Conservation (phyloP, 1,140 invertebrate genomes). For the Leptoteleia sp. region DNA sequence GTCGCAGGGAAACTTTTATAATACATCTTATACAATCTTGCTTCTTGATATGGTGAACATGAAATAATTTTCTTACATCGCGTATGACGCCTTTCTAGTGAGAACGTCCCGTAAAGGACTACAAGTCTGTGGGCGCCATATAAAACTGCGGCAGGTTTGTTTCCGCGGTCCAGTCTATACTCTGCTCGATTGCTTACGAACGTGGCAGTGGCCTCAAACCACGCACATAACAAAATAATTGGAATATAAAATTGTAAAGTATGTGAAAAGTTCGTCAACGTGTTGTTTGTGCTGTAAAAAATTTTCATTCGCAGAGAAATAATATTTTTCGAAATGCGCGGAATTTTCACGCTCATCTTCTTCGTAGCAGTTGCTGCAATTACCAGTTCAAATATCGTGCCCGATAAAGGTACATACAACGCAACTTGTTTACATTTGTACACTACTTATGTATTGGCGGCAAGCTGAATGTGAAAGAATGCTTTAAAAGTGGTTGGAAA, state of each 20-base stretch:
- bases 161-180: conserved; percentile 75
- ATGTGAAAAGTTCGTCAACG: neutral
- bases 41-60: conserved; percentile 57
- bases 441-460: no score
- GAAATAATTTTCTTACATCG: conserved; percentile 60
- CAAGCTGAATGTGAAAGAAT: no score
- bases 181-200: conserved; percentile 66
- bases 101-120: conserved; percentile 67
- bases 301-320: no score
- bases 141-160: conserved; percentile 75
- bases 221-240: conserved; percentile 11
- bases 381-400: conserved; percentile 64
- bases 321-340: conserved; percentile 62
- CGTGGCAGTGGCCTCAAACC: conserved; percentile 55
- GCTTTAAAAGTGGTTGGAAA: no score
- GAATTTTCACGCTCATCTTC: conserved; percentile 66
- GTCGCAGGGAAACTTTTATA: conserved; percentile 17
- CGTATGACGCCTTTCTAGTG: conserved; percentile 64
- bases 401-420: conserved; percentile 71
- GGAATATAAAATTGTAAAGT: conserved; percentile 11
- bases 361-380: conserved; percentile 66
- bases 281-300: neutral
- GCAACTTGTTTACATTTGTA: no score
- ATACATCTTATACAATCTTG: conserved; percentile 30
- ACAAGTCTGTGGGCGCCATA: conserved; percentile 78